phyloP scores from a whole-genome alignment of 2,888 invertebrate genomes.

The Chrysopilus asiliformis region DNA sequence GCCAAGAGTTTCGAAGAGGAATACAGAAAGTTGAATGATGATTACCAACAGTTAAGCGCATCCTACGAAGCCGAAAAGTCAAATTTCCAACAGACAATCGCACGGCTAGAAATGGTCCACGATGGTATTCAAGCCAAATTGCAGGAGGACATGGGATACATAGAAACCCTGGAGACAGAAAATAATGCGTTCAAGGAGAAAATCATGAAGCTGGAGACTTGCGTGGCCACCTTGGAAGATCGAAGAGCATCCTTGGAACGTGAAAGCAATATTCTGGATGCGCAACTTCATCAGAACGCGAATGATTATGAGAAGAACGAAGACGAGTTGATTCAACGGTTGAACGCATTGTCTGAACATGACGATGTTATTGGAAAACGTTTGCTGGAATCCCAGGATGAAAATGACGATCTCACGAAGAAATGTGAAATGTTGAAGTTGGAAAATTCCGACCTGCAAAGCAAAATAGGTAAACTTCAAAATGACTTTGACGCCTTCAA shows the following conservation, averaged over 20 bases:
- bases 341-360: constrained; percentile 46
- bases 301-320: constrained; percentile 48
- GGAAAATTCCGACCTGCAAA: constrained; percentile 31
- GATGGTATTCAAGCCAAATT: constrained; percentile 47
- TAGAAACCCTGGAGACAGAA: constrained; percentile 58
- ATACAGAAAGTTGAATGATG: constrained; percentile 3
- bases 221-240: constrained; percentile 46
- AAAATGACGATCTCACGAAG: constrained; percentile 39
- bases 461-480: constrained; percentile 34
- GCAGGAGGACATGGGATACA: constrained; percentile 58
- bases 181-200: constrained; percentile 49
- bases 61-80: constrained; percentile 22
- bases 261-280: constrained; percentile 47
- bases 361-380: constrained; percentile 48
- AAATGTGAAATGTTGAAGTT: constrained; percentile 38
- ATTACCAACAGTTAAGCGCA: constrained; percentile 16
- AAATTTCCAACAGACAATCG: constrained; percentile 25
- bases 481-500: constrained; percentile 35
- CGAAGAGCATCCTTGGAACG: constrained; percentile 45
- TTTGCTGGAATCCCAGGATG: constrained; percentile 42
- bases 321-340: constrained; percentile 47
- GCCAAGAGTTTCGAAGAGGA: background rate
- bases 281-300: constrained; percentile 44
- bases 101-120: constrained; percentile 27
- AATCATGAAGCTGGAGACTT: constrained; percentile 52